Evolutionary conservation across 2,113 vertebrate genomes (phyloP).

Genomic region (Forbesichthys agassizii): DNA sequence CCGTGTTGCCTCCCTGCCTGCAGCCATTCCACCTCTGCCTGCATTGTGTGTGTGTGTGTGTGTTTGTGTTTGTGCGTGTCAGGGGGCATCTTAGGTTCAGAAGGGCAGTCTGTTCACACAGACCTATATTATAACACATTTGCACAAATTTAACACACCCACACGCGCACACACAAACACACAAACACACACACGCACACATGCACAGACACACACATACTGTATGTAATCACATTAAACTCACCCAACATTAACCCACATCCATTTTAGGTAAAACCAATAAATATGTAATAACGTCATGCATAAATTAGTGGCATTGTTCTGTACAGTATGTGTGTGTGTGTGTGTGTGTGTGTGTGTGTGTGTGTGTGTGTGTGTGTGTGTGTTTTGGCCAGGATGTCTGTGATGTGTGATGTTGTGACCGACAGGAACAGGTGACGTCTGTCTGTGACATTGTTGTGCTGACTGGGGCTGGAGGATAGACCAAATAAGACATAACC

Average conservation of each 20-base stretch:
- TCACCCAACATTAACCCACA: slow-evolving; percentile 5
- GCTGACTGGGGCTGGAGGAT: too few relatives aligned
- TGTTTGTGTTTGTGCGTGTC: slow-evolving; percentile 38
- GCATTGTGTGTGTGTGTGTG: slow-evolving; percentile 31
- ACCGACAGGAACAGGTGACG: too few relatives aligned
- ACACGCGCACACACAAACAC: not conserved
- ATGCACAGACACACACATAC: slow-evolving; percentile 7
- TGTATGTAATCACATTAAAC: not conserved
- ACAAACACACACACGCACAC: not conserved
- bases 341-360: not conserved
- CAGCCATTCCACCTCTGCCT: slow-evolving; percentile 77
- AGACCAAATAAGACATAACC: too few relatives aligned
- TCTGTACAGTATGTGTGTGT: slow-evolving; percentile 3
- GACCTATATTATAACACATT: slow-evolving; percentile 65
- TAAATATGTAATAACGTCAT: slow-evolving; percentile 30
- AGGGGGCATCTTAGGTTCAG: slow-evolving; percentile 76
- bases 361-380: slow-evolving; percentile 16
- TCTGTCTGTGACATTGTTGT: too few relatives aligned
- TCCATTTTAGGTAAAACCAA: slow-evolving; percentile 34
- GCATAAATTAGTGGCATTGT: slow-evolving; percentile 19
- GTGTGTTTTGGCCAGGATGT: not conserved
- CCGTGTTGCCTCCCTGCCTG: slow-evolving; percentile 76
- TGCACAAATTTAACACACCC: slow-evolving; percentile 44
- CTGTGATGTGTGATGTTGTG: not conserved
- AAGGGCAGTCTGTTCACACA: slow-evolving; percentile 79